Evolutionary conservation across 2,113 vertebrate genomes (phyloP), one percentile per base, ranked within the genome.

Genomic region (Laterallus jamaicensis): DNA sequence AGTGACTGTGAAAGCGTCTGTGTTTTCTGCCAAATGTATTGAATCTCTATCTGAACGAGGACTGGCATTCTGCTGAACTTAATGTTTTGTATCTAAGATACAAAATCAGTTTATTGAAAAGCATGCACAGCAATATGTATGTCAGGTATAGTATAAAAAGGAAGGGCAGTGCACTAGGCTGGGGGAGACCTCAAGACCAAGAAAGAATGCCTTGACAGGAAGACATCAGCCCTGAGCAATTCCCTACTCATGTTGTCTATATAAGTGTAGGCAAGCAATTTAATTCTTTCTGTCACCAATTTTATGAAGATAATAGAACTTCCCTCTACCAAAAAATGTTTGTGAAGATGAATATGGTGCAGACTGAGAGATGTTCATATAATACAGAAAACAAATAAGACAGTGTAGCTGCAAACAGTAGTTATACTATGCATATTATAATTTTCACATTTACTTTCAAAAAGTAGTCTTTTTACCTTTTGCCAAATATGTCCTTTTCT

Each of bases 361-460:
- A 75, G 47, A 37, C 14, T 22, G 22, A 84, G 21, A 79, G 35
- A 9, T n/a, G 22, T 20, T 71, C 15, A 82, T 44, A 63, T 37
- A 71, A 31, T 15, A 39, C 15, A 40, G 4, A 39, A 63, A 62
- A 44, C 6, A 52, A 69, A 15, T 19, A 62, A n/a, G 35, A 52
- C 5, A 21, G 4, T 25, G 32, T 20, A 13, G 7, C 20, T 47
- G 21, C 5, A 20, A 20, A 10, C 11, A 37, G 37, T 5, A 59
- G 32, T 18, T n/a, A 32, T 20, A 25, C 11, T 28, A n/a, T 1
- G 0, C 8, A 55, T 52, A 10, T 56, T 32, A 6, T 12, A 14
- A 44, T 59, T 85, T 62, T 56, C 39, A 19, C 8, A 7, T 22
- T 87, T 79, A 63, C n/a, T 28, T 77, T 83, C 22, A 50, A 24